Conservation (phyloP, 2,888 invertebrate genomes). For the Sinhomidia bicolor region DNA sequence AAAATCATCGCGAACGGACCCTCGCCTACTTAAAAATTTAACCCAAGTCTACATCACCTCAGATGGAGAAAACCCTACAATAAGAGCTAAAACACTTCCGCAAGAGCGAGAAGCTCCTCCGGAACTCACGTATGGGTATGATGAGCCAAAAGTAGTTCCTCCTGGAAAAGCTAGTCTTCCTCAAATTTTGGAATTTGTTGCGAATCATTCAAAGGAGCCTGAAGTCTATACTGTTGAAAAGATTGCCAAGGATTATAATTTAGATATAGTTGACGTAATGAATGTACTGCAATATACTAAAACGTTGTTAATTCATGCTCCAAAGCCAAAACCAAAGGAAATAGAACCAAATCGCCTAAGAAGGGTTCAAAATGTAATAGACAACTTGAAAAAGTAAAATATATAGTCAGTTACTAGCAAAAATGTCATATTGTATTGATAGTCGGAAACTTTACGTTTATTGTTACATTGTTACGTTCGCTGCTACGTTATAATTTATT, state of each 20-base stretch:
- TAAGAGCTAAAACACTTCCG: slow-evolving; percentile 84
- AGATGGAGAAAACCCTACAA: slow-evolving; percentile 81
- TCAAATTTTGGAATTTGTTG: slow-evolving; percentile 86
- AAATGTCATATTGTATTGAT: too few species aligned
- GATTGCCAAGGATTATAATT: slow-evolving; percentile 87
- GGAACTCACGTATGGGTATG: slow-evolving; percentile 87
- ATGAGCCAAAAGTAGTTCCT: slow-evolving; percentile 85
- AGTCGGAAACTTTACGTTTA: too few species aligned
- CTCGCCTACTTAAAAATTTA: slow-evolving; percentile 68
- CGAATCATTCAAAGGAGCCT: slow-evolving; percentile 86
- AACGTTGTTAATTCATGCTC: slow-evolving; percentile 87
- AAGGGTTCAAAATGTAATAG: slow-evolving; percentile 66
- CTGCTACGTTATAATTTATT: too few species aligned
- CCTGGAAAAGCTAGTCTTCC: slow-evolving; percentile 87
- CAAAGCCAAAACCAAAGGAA: slow-evolving; percentile 81
- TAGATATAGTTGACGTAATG: slow-evolving; percentile 84
- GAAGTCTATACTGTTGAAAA: slow-evolving; percentile 83
- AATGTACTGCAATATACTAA: slow-evolving; percentile 86
- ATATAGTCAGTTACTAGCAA: neutral
- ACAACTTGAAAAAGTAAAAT: slow-evolving; percentile 58
- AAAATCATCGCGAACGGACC: slow-evolving; percentile 68
- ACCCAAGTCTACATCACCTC: slow-evolving; percentile 81
- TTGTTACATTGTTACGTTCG: too few species aligned
- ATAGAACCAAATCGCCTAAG: slow-evolving; percentile 51
- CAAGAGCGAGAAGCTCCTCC: slow-evolving; percentile 83